Percentiles rank a stretch among this genome's conserved stretches.
These are phyloP conservation scores for Callaeas wilsoni DNA, from an alignment of 2,113 vertebrate genomes.

Conservation along the genomic window DNA sequence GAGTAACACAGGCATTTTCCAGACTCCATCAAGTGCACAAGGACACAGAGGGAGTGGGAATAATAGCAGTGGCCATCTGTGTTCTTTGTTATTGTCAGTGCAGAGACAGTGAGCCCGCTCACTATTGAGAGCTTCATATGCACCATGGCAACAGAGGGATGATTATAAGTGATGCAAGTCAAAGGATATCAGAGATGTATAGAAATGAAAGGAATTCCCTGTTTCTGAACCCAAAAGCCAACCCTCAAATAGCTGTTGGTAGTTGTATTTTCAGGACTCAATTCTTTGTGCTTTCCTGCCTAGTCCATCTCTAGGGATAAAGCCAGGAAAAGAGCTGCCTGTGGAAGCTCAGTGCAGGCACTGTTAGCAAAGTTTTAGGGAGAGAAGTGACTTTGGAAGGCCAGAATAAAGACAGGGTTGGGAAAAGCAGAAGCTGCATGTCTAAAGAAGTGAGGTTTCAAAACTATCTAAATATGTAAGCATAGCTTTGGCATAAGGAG, in stretches of 20 bases:
- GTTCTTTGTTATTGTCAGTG: background rate
- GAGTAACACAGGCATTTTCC: background rate
- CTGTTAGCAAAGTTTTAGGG: background rate
- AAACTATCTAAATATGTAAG: background rate
- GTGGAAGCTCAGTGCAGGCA: background rate
- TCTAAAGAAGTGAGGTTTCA: background rate
- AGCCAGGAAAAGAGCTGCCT: background rate
- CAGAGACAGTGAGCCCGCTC: background rate
- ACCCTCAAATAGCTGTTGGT: background rate
- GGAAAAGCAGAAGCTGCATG: background rate
- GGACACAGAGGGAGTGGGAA: background rate
- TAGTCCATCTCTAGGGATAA: background rate
- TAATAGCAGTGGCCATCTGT: background rate
- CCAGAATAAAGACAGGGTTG: background rate
- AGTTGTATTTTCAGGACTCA: background rate
- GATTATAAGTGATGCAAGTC: background rate
- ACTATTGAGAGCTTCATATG: background rate
- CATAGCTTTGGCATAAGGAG: rapidly evolving
- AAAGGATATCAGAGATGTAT: background rate
- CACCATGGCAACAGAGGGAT: conserved; percentile 21
- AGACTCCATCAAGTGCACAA: background rate
- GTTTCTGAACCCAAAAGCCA: background rate
- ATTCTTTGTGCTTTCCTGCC: background rate
- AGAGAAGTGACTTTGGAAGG: background rate
- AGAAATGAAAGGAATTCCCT: conserved; percentile 14